Evolutionary conservation across 1,140 invertebrate genomes (phyloP), one percentile per base, ranked within the genome.

Genomic region (Propsilocerus akamusi): DNA sequence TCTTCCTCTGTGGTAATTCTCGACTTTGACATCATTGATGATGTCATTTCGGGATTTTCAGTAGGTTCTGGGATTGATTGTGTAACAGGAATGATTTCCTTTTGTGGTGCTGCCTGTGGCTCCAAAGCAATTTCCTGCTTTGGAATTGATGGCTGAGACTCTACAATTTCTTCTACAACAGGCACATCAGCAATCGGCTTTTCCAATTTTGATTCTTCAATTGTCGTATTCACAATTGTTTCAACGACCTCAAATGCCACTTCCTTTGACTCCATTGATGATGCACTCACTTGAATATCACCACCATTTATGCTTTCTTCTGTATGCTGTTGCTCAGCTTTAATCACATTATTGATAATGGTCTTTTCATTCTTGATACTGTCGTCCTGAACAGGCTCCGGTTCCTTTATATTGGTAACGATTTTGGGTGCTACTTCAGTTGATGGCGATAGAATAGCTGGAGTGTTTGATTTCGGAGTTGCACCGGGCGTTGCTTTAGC

Each of bases 1-100:
- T 90, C 80, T 66, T 87, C 86, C 67, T 90, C 87, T 2, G 86
- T 89, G 6, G 81, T 85, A 53, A 91, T 89, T 46, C 63, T 62
- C 37, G 53, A 59, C 52, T 80, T 81, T 1, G 76, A 74, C 53
- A 78, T 78, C 77, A 83, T 80, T 5, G 83, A 86, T 49, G 62
- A 59, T 5, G 60, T 62, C 61, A 65, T 65, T 46, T 60, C 25
- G 54, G 63, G 60, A 46, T 49, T 14, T 51, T 46, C 26, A 25
- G 28, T 20, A 20, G 26, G n/a, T 46, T 41, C 24, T 22, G n/a
- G 34, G 8, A 20, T n/a, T 20, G 34, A 17, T 46, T 46, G 32
- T 20, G 34, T 30, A n/a, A 30, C 10, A 30, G 10, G n/a, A 30
- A 11, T 30, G 28, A n/a, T 30, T 8, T 30, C 10, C 28, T 30